Percentiles rank a stretch among this genome's conserved stretches.
phyloP scores from a whole-genome alignment of 35 echinoderm and acorn worm genomes.

The Lytechinus variegatus region DNA sequence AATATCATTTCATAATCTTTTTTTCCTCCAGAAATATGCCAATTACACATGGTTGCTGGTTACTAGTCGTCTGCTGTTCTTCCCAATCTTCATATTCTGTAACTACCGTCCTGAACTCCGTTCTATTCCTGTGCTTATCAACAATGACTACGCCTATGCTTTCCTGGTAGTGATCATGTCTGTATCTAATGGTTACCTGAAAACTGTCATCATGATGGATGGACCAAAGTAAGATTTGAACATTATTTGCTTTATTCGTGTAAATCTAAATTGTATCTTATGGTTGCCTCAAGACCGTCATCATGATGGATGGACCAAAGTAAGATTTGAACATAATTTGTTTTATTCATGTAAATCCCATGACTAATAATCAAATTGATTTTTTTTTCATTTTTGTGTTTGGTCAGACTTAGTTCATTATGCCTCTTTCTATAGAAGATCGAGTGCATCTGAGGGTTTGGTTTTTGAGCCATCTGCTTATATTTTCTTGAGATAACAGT shows the following conservation, averaged over 20 bases:
- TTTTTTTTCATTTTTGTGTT: no score
- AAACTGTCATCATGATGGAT: constrained; percentile 92
- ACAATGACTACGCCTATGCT: constrained; percentile 82
- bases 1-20: background rate
- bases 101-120: constrained; percentile 81
- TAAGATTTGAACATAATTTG: constrained; percentile 40
- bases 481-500: no score
- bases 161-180: constrained; percentile 71
- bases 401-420: no score
- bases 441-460: no score
- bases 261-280: no score
- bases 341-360: no score
- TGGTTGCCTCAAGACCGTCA: constrained; percentile 88
- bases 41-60: constrained; percentile 76
- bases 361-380: no score
- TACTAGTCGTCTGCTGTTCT: constrained; percentile 71
- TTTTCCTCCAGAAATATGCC: constrained; percentile 62
- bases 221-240: constrained; percentile 76
- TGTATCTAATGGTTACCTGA: constrained; percentile 87
- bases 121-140: constrained; percentile 73
- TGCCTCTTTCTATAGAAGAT: no score
- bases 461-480: no score
- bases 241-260: no score
- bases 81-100: constrained; percentile 87
- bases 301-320: constrained; percentile 96